Percentiles rank a stretch among this genome's conserved stretches.
These are phyloP conservation scores for Asbolus verrucosus DNA, from an alignment of 1,140 invertebrate species.

Conservation along the genomic window DNA sequence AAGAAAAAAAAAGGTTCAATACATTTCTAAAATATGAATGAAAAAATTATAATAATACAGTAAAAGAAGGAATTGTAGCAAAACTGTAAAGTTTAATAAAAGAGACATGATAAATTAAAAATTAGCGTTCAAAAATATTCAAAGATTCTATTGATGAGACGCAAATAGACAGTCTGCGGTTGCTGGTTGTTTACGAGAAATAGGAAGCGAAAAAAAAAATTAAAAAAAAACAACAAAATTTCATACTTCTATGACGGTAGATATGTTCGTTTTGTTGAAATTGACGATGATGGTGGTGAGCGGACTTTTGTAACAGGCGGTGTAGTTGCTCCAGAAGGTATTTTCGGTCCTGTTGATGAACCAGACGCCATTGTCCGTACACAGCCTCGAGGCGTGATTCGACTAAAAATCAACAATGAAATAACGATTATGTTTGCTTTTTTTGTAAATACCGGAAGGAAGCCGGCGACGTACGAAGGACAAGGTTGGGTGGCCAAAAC, in stretches of 20 bases:
- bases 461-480: slow-evolving; percentile 56
- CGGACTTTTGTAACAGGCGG: slow-evolving; percentile 57
- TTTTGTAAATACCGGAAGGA: slow-evolving; percentile 44
- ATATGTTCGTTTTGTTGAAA: slow-evolving; percentile 39
- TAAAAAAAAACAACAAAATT: no score
- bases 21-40: no score
- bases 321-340: slow-evolving; percentile 63
- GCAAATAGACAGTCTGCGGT: no score
- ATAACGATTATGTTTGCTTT: neutral
- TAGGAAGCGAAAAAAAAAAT: no score
- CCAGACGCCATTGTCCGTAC: slow-evolving; percentile 61
- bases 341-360: slow-evolving; percentile 56
- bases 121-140: no score
- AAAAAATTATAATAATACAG: no score
- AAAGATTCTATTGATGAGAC: no score
- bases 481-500: slow-evolving; percentile 52
- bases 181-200: no score
- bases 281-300: slow-evolving; percentile 44
- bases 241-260: slow-evolving; percentile 30
- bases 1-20: no score
- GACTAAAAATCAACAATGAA: neutral
- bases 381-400: slow-evolving; percentile 59
- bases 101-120: no score
- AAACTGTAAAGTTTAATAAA: no score
- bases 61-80: no score